Conservation (phyloP, 2,113 vertebrate species). For the Eulemur rufifrons region DNA sequence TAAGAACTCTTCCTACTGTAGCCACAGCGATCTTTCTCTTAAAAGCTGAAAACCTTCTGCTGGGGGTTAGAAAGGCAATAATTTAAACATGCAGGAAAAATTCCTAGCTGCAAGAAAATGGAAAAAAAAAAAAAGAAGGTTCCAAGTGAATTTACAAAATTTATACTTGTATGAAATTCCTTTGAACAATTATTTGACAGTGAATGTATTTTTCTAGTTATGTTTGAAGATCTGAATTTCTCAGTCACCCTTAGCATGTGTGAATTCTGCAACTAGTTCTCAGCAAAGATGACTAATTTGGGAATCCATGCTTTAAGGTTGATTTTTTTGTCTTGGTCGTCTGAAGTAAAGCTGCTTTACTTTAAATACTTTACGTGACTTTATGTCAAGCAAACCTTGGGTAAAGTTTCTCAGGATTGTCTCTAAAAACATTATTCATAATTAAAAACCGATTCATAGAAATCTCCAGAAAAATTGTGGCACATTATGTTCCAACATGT, state of each 20-base stretch:
- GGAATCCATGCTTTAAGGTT: slow-evolving; percentile 78
- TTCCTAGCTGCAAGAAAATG: slow-evolving; percentile 59
- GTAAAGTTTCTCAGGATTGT: slow-evolving; percentile 66
- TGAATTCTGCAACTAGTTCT: slow-evolving; percentile 65
- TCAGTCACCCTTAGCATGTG: slow-evolving; percentile 46
- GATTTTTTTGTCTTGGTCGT: slow-evolving; percentile 63
- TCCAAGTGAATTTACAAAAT: slow-evolving; percentile 51
- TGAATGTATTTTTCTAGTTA: slow-evolving; percentile 50
- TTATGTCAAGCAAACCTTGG: slow-evolving; percentile 75
- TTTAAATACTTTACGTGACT: slow-evolving; percentile 74
- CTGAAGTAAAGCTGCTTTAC: slow-evolving; percentile 57
- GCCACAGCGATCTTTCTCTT: slow-evolving; percentile 7
- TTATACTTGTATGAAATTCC: slow-evolving; percentile 69
- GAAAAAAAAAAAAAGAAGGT: slow-evolving; percentile 38
- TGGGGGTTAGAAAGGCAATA: slow-evolving; percentile 60
- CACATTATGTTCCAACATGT: slow-evolving; percentile 69
- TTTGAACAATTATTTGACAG: slow-evolving; percentile 71
- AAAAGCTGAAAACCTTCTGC: slow-evolving; percentile 64
- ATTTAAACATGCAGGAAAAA: slow-evolving; percentile 70
- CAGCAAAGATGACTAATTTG: slow-evolving; percentile 73
- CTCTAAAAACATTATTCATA: slow-evolving; percentile 79
- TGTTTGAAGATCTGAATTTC: slow-evolving; percentile 61
- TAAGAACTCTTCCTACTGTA: background rate
- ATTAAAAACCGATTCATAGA: slow-evolving; percentile 80
- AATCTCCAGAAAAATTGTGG: slow-evolving; percentile 70